Percentiles rank a stretch among this genome's conserved stretches.
These are phyloP conservation scores for Phallusia fumigata DNA, from an alignment of 23 tunicate genomes.

Conservation along the genomic window DNA sequence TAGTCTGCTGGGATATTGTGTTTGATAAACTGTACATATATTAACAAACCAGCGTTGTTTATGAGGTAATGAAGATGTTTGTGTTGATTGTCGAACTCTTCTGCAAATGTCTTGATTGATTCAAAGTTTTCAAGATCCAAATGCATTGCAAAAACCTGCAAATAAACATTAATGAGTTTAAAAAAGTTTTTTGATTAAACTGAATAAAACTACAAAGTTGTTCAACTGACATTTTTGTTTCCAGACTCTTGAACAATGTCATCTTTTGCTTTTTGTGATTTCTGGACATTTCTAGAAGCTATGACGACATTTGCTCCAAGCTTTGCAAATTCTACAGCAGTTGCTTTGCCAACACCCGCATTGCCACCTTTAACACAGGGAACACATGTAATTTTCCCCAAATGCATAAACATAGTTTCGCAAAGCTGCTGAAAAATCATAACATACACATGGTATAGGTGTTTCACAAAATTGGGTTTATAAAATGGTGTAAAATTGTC, in stretches of 20 bases:
- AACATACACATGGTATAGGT: no score
- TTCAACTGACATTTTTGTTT: slow-evolving; percentile 24
- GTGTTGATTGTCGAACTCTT: slow-evolving; percentile 15
- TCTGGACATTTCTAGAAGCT: slow-evolving; percentile 33
- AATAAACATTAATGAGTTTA: neutral
- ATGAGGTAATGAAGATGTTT: slow-evolving; percentile 28
- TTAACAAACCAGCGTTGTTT: slow-evolving; percentile 42
- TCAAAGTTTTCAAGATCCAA: slow-evolving; percentile 34
- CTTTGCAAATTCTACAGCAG: slow-evolving; percentile 39
- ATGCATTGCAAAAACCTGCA: slow-evolving; percentile 27
- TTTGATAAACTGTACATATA: no score
- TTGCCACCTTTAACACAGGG: slow-evolving; percentile 46
- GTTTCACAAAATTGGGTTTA: no score
- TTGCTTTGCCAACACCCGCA: slow-evolving; percentile 39
- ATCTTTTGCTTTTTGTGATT: slow-evolving; percentile 26
- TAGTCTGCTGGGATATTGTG: no score
- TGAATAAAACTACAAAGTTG: neutral
- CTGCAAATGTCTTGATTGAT: slow-evolving; percentile 25
- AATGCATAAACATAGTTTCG: no score
- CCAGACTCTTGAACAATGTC: slow-evolving; percentile 28
- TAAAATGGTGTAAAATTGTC: no score
- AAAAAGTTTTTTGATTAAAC: neutral
- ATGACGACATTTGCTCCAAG: slow-evolving; percentile 32
- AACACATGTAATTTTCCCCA: no score
- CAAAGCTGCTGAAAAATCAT: no score